phyloP scores from a whole-genome alignment of 2,888 invertebrate species.

The Drosophila siamana region DNA sequence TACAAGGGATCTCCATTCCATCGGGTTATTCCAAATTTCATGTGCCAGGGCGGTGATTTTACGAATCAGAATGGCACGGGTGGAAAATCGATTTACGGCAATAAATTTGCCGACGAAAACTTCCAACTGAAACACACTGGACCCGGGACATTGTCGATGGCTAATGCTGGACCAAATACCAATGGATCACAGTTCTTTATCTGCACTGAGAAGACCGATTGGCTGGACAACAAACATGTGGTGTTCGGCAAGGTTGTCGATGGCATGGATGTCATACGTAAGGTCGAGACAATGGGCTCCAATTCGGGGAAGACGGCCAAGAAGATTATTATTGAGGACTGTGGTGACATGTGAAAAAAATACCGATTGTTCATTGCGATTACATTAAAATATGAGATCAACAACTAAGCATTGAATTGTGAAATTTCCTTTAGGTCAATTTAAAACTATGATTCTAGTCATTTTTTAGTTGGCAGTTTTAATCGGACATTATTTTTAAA shows the following conservation, averaged over 20 bases:
- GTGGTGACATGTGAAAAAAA: slow-evolving; percentile 89
- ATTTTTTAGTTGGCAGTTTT: background rate
- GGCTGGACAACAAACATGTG: slow-evolving; percentile 88
- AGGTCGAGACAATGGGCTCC: slow-evolving; percentile 92
- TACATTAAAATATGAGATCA: background rate
- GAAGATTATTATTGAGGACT: slow-evolving; percentile 91
- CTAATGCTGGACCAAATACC: slow-evolving; percentile 97
- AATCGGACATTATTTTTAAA: background rate
- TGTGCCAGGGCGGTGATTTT: slow-evolving; percentile 98
- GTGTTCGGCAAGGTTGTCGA: slow-evolving; percentile 95
- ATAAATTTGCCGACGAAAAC: slow-evolving; percentile 98
- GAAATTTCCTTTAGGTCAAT: background rate
- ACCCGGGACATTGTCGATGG: slow-evolving; percentile 97
- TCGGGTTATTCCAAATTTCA: slow-evolving; percentile 97
- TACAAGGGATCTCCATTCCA: slow-evolving; percentile 97
- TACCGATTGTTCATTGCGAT: background rate
- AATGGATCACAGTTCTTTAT: slow-evolving; percentile 99
- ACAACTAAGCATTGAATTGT: background rate
- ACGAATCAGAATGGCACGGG: slow-evolving; percentile 97
- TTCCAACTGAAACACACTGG: slow-evolving; percentile 96
- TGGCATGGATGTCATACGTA: slow-evolving; percentile 95
- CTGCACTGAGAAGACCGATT: slow-evolving; percentile 94
- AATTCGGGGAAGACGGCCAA: slow-evolving; percentile 93
- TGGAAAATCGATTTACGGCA: slow-evolving; percentile 98
- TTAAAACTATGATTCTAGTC: background rate